These are phyloP conservation scores for Noctua comes DNA, from an alignment of 2,888 invertebrate genomes.

Conservation along the genomic window DNA sequence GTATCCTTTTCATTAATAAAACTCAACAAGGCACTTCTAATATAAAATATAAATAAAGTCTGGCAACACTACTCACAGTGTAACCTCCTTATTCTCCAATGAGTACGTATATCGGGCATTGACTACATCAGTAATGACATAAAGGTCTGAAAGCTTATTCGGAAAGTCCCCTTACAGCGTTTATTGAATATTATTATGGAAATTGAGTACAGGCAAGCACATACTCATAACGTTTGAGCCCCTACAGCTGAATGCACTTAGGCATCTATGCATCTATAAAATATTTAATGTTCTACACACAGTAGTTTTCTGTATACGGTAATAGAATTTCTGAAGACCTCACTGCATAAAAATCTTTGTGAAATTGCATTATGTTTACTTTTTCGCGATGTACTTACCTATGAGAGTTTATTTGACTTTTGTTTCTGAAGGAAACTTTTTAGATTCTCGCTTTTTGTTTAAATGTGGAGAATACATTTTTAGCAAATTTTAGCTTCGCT, in stretches of 20 bases:
- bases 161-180: slow-evolving; percentile 53
- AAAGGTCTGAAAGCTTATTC: slow-evolving; percentile 60
- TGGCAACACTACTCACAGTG: slow-evolving; percentile 21
- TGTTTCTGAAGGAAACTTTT: not conserved
- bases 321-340: slow-evolving; percentile 62
- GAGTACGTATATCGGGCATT: slow-evolving; percentile 20
- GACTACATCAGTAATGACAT: slow-evolving; percentile 33
- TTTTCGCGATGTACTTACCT: not conserved
- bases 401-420: not conserved
- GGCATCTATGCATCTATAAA: slow-evolving; percentile 55
- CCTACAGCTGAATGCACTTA: slow-evolving; percentile 62
- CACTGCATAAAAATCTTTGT: slow-evolving; percentile 47
- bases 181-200: slow-evolving; percentile 68
- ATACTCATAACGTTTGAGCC: slow-evolving; percentile 51
- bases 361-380: slow-evolving; percentile 27
- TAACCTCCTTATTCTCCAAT: slow-evolving; percentile 27
- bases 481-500: not conserved
- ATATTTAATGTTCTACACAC: slow-evolving; percentile 60
- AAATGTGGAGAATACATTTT: not conserved
- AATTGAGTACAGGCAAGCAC: slow-evolving; percentile 53
- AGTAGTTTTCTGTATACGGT: slow-evolving; percentile 52
- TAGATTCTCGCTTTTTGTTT: not conserved
- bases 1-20: not conserved
- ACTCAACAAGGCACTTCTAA: not conserved
- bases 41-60: slow-evolving; percentile 7